These are phyloP conservation scores for Vireo griseus DNA, from an alignment of 2,797 vertebrate species.

Conservation along the genomic window DNA sequence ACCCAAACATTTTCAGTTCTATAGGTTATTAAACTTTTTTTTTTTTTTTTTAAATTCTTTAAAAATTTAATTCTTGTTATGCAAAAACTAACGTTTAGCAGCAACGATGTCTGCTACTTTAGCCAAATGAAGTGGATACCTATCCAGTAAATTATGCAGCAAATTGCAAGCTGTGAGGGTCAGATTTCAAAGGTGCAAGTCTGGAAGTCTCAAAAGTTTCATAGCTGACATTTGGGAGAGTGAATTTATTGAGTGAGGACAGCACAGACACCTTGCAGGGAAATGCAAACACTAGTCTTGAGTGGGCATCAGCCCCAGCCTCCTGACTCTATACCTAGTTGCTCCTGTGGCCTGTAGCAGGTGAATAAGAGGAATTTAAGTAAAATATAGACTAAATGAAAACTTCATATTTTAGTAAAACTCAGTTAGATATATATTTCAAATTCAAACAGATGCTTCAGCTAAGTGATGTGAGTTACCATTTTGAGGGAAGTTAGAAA, in stretches of 20 bases:
- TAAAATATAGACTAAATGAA: neutral
- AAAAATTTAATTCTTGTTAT: neutral
- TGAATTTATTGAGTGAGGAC: neutral
- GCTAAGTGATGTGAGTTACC: neutral
- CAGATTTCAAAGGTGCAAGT: neutral
- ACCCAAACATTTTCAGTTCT: neutral
- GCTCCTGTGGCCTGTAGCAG: neutral
- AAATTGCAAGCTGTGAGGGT: neutral
- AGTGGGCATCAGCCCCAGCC: neutral
- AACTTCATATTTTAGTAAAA: neutral
- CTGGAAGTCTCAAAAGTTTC: neutral
- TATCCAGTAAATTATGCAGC: neutral
- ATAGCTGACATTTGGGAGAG: neutral
- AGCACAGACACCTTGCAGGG: neutral
- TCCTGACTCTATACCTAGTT: neutral
- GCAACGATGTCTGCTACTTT: neutral
- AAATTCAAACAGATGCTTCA: neutral
- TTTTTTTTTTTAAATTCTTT: neutral
- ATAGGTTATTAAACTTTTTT: neutral
- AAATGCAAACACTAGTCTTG: neutral
- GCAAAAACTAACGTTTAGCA: neutral
- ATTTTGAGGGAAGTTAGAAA: neutral
- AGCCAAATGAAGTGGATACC: neutral
- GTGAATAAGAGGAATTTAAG: neutral
- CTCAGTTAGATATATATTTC: neutral